phyloP scores from a whole-genome alignment of 2,113 vertebrate genomes.

The Sylvilagus bachmani region DNA sequence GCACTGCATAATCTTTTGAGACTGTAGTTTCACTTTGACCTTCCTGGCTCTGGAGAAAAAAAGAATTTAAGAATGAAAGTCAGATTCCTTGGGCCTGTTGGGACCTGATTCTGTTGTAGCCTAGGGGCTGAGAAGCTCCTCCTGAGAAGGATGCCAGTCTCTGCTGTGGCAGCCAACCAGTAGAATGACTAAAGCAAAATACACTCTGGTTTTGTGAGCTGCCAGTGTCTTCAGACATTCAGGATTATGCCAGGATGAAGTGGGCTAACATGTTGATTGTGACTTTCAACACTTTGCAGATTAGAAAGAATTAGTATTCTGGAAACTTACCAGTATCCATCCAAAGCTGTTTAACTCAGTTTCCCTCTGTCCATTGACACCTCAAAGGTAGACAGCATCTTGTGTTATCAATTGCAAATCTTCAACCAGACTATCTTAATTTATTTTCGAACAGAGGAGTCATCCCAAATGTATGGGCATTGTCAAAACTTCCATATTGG shows the following conservation, averaged over 20 bases:
- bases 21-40: no score
- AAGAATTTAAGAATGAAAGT: slow-evolving; percentile 10
- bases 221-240: neutral
- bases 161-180: neutral
- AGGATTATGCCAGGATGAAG: neutral
- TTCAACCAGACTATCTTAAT: neutral
- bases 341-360: neutral
- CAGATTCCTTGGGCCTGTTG: neutral
- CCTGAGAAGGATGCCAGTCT: neutral
- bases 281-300: neutral
- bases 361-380: slow-evolving; percentile 7
- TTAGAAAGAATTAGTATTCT: slow-evolving; percentile 19
- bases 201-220: neutral
- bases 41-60: neutral
- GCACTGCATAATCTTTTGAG: slow-evolving; percentile 25
- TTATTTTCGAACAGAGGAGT: neutral
- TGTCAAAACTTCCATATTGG: neutral
- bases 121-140: neutral
- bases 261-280: neutral
- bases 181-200: neutral
- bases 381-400: neutral
- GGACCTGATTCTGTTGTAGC: slow-evolving; percentile 1
- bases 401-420: neutral
- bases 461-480: neutral
- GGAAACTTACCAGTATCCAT: neutral